A percentile compares a stretch with the other conserved stretches of the same genome.
phyloP scores from a whole-genome alignment of 2,797 vertebrate genomes.

The Malurus splendens region DNA sequence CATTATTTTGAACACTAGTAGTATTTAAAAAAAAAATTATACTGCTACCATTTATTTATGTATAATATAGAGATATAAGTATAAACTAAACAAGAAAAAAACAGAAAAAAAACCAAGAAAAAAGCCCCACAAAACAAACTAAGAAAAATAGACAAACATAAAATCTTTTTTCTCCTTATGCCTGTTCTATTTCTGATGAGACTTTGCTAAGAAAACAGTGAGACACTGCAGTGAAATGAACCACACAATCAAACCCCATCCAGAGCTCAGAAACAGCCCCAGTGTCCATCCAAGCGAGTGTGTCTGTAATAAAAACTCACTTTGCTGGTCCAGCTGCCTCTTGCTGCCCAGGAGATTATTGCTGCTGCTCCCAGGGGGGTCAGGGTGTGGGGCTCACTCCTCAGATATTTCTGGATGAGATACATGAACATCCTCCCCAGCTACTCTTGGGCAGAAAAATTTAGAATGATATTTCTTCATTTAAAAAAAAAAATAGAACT shows the following conservation, averaged over 20 bases:
- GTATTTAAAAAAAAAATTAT: neutral
- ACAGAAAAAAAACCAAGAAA: rapidly evolving
- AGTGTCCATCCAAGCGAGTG: rapidly evolving
- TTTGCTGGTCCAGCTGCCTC: neutral
- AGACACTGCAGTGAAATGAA: neutral
- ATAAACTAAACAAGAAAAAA: neutral
- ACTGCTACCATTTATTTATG: neutral
- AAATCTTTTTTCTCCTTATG: neutral
- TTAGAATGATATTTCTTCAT: neutral
- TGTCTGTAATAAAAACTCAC: rapidly evolving
- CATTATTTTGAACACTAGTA: rapidly evolving
- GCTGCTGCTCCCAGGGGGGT: neutral
- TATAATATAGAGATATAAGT: neutral
- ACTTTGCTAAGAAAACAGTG: neutral
- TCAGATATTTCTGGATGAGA: neutral
- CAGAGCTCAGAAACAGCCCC: rapidly evolving
- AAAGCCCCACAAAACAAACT: neutral
- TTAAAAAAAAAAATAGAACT: neutral
- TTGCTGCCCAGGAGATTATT: neutral
- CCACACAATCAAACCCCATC: neutral
- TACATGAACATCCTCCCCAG: neutral
- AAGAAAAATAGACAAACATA: rapidly evolving
- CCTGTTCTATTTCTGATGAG: neutral
- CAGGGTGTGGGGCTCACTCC: neutral
- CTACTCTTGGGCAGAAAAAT: neutral